Conservation (phyloP, 2,888 invertebrate species). For the Agrilus mali region DNA sequence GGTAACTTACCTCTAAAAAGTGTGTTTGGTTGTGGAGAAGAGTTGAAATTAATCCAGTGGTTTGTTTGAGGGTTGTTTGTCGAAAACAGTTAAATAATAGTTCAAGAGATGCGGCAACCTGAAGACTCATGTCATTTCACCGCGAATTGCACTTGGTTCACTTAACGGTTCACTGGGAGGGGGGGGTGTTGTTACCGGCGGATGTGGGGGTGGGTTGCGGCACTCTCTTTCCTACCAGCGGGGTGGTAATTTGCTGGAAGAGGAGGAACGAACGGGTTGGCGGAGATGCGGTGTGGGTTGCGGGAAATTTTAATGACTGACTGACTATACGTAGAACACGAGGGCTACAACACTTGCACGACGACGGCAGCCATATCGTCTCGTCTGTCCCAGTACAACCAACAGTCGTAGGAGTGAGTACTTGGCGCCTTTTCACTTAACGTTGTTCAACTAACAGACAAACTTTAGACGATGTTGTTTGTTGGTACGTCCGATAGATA, state of each 20-base stretch:
- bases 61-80: too few species aligned
- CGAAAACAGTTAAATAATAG: too few species aligned
- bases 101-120: too few species aligned
- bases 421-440: slow-evolving; percentile 6
- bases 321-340: slow-evolving; percentile 3
- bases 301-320: slow-evolving; percentile 2
- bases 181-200: slow-evolving; percentile 9
- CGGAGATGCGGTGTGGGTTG: slow-evolving; percentile 11
- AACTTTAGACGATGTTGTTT: too few species aligned
- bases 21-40: too few species aligned
- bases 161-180: background rate
- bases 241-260: slow-evolving; percentile 8
- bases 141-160: background rate
- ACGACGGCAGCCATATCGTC: slow-evolving; percentile 16
- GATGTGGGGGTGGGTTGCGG: slow-evolving; percentile 10
- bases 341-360: slow-evolving; percentile 12
- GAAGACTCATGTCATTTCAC: too few species aligned
- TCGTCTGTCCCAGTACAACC: slow-evolving; percentile 9
- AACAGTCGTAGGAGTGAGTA: slow-evolving; percentile 12
- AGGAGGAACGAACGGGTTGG: slow-evolving; percentile 7
- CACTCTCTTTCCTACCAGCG: slow-evolving; percentile 8
- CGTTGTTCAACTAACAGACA: too few species aligned
- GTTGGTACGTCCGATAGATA: too few species aligned
- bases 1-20: too few species aligned
- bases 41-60: too few species aligned